These are phyloP conservation scores for Sciurus niger DNA, from an alignment of 2,113 vertebrate genomes.

Conservation along the genomic window DNA sequence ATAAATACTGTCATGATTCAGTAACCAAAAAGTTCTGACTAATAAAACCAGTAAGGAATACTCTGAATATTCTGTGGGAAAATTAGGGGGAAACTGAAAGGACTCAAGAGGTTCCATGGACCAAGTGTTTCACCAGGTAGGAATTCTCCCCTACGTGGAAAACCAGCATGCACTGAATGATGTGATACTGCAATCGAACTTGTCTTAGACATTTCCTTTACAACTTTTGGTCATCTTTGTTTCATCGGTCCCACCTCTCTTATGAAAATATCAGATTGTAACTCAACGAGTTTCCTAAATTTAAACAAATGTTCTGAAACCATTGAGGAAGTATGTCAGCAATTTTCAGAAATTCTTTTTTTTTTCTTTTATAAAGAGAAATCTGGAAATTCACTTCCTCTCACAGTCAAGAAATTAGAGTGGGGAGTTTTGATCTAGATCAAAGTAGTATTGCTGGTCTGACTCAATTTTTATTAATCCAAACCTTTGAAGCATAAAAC, in stretches of 20 bases:
- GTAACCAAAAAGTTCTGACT: background rate
- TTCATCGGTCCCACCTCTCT: background rate
- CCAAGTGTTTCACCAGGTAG: background rate
- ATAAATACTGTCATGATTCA: background rate
- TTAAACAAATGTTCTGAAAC: constrained; percentile 61
- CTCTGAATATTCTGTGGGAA: constrained; percentile 13
- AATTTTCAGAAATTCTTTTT: constrained; percentile 42
- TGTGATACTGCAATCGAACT: background rate
- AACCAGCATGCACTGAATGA: background rate
- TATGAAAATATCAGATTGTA: constrained; percentile 61
- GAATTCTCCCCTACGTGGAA: background rate
- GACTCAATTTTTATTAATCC: constrained; percentile 61
- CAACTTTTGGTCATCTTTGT: constrained; percentile 33
- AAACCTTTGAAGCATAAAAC: constrained; percentile 66
- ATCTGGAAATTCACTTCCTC: constrained; percentile 70
- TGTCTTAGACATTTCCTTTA: constrained; percentile 41
- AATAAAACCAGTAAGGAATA: constrained; percentile 20
- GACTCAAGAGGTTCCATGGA: background rate
- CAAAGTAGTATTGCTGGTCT: constrained; percentile 56
- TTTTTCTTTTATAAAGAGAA: constrained; percentile 70
- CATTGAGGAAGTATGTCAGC: constrained; percentile 54
- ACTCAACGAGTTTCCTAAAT: constrained; percentile 56
- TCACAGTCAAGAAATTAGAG: constrained; percentile 61
- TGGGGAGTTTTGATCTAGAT: constrained; percentile 73
- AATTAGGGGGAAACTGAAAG: constrained; percentile 29